Percentiles rank a stretch among this genome's conserved stretches.
phyloP scores from a whole-genome alignment of 35 echinoderm and acorn worm genomes.

The Chiridota heheva region DNA sequence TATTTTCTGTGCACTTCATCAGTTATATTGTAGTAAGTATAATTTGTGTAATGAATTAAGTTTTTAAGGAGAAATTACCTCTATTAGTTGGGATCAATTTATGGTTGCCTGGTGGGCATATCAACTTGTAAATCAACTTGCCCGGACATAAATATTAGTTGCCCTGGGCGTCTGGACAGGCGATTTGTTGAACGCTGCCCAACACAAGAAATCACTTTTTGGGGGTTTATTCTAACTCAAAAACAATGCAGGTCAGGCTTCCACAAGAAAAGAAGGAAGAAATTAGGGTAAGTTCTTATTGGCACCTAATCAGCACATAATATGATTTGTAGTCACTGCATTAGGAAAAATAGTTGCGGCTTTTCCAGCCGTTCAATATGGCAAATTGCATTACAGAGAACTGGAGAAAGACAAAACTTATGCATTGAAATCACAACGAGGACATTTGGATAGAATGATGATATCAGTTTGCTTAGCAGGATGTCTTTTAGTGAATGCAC shows the following conservation, averaged over 20 bases:
- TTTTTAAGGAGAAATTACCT: too few relatives aligned
- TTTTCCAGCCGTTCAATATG: constrained; percentile 50
- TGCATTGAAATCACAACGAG: constrained; percentile 40
- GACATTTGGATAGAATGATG: constrained; percentile 72
- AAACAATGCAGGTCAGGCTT: constrained; percentile 52
- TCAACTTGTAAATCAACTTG: too few relatives aligned
- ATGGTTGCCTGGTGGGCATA: too few relatives aligned
- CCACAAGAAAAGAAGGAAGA: constrained; percentile 52
- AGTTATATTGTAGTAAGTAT: too few relatives aligned
- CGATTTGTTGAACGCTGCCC: too few relatives aligned
- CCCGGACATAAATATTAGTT: too few relatives aligned
- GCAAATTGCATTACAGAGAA: constrained; percentile 62
- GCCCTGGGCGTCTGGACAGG: too few relatives aligned
- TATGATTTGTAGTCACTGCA: constrained; percentile 22
- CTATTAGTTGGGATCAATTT: too few relatives aligned
- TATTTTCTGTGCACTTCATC: too few relatives aligned
- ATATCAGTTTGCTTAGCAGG: constrained; percentile 13
- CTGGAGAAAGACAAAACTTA: constrained; percentile 71
- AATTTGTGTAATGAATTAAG: too few relatives aligned
- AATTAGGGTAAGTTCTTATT: constrained; percentile 38
- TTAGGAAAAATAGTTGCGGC: constrained; percentile 71
- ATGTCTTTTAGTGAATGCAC: constrained; percentile 65
- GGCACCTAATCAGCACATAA: constrained; percentile 4
- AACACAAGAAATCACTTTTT: constrained; percentile 63
- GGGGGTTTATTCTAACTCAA: constrained; percentile 63